Evolutionary conservation across 1,140 invertebrate species (phyloP).

Genomic region (Leptinotarsa undecemlineata): DNA sequence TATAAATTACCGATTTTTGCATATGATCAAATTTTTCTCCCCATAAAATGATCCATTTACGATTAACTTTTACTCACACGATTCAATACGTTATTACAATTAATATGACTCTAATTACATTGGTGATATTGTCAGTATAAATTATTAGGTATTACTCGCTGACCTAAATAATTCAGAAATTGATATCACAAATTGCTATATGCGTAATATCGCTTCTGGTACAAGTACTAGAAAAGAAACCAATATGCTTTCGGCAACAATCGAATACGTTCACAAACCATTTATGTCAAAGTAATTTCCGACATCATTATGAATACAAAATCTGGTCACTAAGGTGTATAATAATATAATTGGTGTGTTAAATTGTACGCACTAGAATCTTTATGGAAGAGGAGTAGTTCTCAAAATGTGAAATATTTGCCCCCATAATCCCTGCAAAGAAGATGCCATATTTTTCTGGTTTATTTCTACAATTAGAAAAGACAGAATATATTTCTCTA

Average conservation of each 20-base stretch:
- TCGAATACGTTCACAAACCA: not conserved
- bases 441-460: no score
- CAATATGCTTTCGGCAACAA: not conserved
- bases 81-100: slow-evolving; percentile 5
- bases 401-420: no score
- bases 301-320: no score
- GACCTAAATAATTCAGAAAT: slow-evolving; percentile 20
- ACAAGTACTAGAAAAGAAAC: not conserved
- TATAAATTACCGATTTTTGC: not conserved
- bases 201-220: slow-evolving; percentile 1
- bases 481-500: no score
- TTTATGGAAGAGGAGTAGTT: no score
- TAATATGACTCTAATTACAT: slow-evolving; percentile 7
- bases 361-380: no score
- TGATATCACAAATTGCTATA: slow-evolving; percentile 6
- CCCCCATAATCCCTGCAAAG: no score
- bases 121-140: slow-evolving; percentile 12
- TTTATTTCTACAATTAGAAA: no score
- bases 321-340: no score
- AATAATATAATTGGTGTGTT: no score
- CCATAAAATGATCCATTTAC: not conserved
- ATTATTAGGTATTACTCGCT: slow-evolving; percentile 13
- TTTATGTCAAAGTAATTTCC: not conserved
- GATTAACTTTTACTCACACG: slow-evolving; percentile 14
- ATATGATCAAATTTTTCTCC: not conserved